These are phyloP conservation scores for Galerucella pusilla DNA, from an alignment of 2,888 invertebrate species.

Conservation along the genomic window DNA sequence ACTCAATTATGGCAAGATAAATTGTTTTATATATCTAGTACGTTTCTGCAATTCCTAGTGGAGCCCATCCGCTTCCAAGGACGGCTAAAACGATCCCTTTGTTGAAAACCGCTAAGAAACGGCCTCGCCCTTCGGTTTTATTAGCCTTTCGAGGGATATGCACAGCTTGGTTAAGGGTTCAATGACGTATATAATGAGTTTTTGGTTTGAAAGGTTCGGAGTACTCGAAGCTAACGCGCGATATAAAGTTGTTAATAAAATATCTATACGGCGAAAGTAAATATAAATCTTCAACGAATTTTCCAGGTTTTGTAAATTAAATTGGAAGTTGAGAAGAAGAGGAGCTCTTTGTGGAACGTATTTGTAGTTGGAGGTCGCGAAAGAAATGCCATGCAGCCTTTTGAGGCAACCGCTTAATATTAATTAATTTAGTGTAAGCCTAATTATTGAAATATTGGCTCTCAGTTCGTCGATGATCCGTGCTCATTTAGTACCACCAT, in stretches of 20 bases:
- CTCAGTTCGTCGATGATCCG: conserved; percentile 22
- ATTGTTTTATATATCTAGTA: neutral
- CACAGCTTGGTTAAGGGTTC: conserved; percentile 31
- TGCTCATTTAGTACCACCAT: conserved; percentile 20
- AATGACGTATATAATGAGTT: conserved; percentile 37
- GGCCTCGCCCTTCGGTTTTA: conserved; percentile 44
- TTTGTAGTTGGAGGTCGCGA: neutral
- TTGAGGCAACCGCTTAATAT: neutral
- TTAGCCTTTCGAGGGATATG: conserved; percentile 32
- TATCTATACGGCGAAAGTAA: neutral
- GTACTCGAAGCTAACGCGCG: neutral
- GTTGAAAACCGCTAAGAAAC: conserved; percentile 46
- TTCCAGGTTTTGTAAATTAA: too few species aligned
- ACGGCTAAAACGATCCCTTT: conserved; percentile 30
- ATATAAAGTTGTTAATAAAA: neutral
- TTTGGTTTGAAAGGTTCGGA: conserved; percentile 2
- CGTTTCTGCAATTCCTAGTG: conserved; percentile 5
- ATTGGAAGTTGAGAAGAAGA: too few species aligned
- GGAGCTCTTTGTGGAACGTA: too few species aligned
- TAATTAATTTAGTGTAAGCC: neutral
- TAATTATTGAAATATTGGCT: conserved; percentile 27
- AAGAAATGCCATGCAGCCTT: neutral
- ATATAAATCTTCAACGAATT: too few species aligned
- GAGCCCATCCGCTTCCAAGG: conserved; percentile 12
- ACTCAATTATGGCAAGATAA: too few species aligned